Evolutionary conservation across 2,888 invertebrate genomes (phyloP), one percentile per base, ranked within the genome.

Genomic region (Ormyrus pomaceus): DNA sequence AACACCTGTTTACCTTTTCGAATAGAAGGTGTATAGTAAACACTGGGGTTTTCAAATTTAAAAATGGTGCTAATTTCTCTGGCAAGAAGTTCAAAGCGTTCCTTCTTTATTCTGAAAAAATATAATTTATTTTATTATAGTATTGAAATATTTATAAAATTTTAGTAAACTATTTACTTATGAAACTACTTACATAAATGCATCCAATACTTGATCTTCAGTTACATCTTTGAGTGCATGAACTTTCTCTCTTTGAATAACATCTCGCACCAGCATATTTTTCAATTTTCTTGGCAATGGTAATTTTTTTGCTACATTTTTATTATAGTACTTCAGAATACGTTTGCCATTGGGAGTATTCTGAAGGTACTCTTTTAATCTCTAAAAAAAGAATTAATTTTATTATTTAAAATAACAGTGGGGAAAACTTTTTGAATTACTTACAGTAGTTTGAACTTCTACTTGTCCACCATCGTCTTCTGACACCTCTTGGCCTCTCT

Each of bases 21-120:
- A 11, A 50, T 4, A 7, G 71, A 71, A 61, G 61, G 6, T 51
- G 34, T 11, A 34, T n/a, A 71, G 11, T 71, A 71, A 5, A 71
- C 61, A 11, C 10, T 34, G 2, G 59, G 71, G 11, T 61, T 6
- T n/a, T 71, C 71, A 51, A 19, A 51, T 51, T 11, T 61, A 61
- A 61, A 71, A n/a, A 71, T 71, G 9, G 50, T 13, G 11, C 71
- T 51, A 51, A 61, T 71, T 19, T 71, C 61, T 13, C 61, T 61
- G 1, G 61, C 61, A 0, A 71, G 19, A 6, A 51, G 7, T 51
- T 61, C 34, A 51, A 71, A 71, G 4, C 71, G 50, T 50, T 71
- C 61, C 9, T 10, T 61, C 13, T 13, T 61, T 3, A 71, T 71
- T 34, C 71, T 71, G 10, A 51, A 61, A 71, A 58, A 62, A 62